Base-by-base conservation (phyloP, 2,797 vertebrate genomes). In the Hydrocynus forskahlii region DNA sequence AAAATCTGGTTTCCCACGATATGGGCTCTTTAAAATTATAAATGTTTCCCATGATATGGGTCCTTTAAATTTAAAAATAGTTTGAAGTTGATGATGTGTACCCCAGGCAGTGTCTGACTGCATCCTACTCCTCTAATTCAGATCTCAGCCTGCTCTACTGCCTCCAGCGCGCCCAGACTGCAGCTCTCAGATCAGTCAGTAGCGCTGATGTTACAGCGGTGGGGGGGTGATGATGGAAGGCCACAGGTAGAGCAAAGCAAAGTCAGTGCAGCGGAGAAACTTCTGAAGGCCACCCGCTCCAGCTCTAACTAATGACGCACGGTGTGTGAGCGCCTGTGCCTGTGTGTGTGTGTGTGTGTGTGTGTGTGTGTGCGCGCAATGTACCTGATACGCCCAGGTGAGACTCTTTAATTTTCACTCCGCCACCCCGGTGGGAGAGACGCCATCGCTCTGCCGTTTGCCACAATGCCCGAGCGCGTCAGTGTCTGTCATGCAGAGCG, bases 401-500 rank as follows among this genome's bases (percentile, higher is more conserved):
- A 50, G 5, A 23, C 23, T 13, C 40, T 70, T 70, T 52, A 19
- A 50, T 70, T 70, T 52, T 6, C 23, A 29, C n/a, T 70, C 68
- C 5, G 45, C 45, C 10, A n/a, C 21, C 21, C 45, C 45, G 1
- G 68, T 5, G 21, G 21, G 68, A 52, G 45, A 50, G 68, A 25
- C 45, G 68, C 43, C 72, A 55, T 52, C 43, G 7, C 73, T 75
- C 63, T 50, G 63, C 67, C 62, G 4, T 52, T 57, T 67, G 71
- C 62, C 79, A 75, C 71, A 80, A 75, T 67, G 17, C 79, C 5
- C 29, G 12, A 52, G 55, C 67, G 13, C 9, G 38, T 23, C 66
- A 45, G 40, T 9, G 6, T 60, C 21, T 57, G 72, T 76, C 73
- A 76, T 72, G 71, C 81, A 76, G 83, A 48, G 76, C 57, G 60